Evolutionary conservation across 64 coral and sea anemone species (phyloP).

Genomic region (Montipora foliosa): DNA sequence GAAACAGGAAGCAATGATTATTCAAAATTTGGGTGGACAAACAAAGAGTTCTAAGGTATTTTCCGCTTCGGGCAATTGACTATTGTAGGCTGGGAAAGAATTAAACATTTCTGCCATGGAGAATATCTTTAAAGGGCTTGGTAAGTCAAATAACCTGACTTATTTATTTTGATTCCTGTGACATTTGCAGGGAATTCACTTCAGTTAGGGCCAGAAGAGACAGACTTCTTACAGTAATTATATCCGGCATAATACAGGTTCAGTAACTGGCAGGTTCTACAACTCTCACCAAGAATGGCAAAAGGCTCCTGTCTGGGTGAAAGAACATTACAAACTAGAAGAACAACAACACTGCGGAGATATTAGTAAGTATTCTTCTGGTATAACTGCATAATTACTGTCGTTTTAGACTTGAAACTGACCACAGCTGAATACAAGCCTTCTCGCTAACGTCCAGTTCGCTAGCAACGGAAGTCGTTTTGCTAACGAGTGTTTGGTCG

Average conservation of each 20-base stretch:
- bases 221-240: not conserved
- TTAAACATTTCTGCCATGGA: not conserved
- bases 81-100: not conserved
- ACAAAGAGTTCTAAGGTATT: too few relatives aligned
- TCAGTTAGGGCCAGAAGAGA: not conserved
- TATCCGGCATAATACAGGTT: not conserved
- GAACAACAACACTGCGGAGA: not conserved
- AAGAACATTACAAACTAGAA: slow-evolving; percentile 23
- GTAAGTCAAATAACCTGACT: not conserved
- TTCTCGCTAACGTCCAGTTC: too few relatives aligned
- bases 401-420: too few relatives aligned
- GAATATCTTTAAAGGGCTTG: slow-evolving; percentile 29
- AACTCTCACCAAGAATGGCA: slow-evolving; percentile 14
- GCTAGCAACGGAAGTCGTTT: too few relatives aligned
- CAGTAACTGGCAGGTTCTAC: slow-evolving; percentile 14
- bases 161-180: not conserved
- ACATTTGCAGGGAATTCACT: not conserved
- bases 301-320: slow-evolving; percentile 12
- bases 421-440: too few relatives aligned
- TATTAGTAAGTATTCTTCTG: too few relatives aligned
- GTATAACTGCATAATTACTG: too few relatives aligned
- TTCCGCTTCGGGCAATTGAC: too few relatives aligned
- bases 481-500: too few relatives aligned
- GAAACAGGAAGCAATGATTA: too few relatives aligned
- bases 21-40: too few relatives aligned